Percentiles rank a stretch among this genome's conserved stretches.
phyloP scores from a whole-genome alignment of 1,140 invertebrate species.

The Triops longicaudatus region DNA sequence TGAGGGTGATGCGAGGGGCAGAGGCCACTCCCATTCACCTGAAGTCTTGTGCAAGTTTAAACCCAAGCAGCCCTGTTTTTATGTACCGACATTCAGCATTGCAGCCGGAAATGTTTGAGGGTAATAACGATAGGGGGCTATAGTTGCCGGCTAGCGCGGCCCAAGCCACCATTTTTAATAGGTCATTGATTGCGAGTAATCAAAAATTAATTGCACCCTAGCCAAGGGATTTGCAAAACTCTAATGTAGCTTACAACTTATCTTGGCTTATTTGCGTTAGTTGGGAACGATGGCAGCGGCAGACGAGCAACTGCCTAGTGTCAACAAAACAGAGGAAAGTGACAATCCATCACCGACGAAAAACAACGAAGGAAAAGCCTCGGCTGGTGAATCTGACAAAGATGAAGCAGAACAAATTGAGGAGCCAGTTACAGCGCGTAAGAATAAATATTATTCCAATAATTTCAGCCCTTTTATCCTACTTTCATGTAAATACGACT shows the following conservation, averaged over 20 bases:
- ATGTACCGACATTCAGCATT: background rate
- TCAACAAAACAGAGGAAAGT: slow-evolving; percentile 3
- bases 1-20: background rate
- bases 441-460: background rate
- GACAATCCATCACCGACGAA: background rate
- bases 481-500: no score
- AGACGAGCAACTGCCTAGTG: background rate
- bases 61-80: background rate
- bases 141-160: background rate
- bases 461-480: no score
- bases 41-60: background rate
- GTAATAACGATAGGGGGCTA: background rate
- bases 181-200: slow-evolving; percentile 1
- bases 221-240: background rate
- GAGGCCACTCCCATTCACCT: slow-evolving; percentile 5
- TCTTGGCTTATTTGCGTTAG: background rate
- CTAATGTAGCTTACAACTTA: background rate
- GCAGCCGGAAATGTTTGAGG: slow-evolving; percentile 1
- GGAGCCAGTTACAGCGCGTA: background rate
- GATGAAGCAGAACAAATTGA: background rate
- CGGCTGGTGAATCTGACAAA: background rate
- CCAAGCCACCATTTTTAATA: slow-evolving; percentile 7
- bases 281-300: background rate
- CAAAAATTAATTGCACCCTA: background rate
- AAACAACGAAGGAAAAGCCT: background rate